Evolutionary conservation across 2,888 invertebrate species (phyloP).

Genomic region (Crematogaster levior): DNA sequence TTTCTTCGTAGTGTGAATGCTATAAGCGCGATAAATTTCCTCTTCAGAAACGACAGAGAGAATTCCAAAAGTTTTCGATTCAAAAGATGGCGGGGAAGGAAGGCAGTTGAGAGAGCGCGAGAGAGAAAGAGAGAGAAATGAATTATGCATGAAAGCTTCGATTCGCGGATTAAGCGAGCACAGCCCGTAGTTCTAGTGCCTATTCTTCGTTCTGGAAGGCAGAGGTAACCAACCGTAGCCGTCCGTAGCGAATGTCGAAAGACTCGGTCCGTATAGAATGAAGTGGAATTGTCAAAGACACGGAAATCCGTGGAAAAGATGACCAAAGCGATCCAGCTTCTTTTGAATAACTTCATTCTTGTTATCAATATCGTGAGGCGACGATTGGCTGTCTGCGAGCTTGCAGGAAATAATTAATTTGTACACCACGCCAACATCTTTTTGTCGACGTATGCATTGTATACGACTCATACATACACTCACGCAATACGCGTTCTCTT

Average conservation of each 20-base stretch:
- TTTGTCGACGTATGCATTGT: constrained; percentile 29
- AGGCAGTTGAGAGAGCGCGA: constrained; percentile 47
- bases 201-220: constrained; percentile 75
- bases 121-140: constrained; percentile 73
- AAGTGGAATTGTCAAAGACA: constrained; percentile 76
- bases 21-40: constrained; percentile 82
- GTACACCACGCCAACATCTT: constrained; percentile 41
- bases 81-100: constrained; percentile 75
- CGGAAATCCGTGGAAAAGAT: constrained; percentile 75
- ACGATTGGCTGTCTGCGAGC: constrained; percentile 31
- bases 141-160: constrained; percentile 85
- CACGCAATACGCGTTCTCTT: background rate
- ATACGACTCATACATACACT: background rate
- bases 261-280: constrained; percentile 73
- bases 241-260: constrained; percentile 77
- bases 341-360: constrained; percentile 69
- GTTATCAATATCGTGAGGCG: constrained; percentile 54
- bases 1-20: constrained; percentile 74
- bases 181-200: constrained; percentile 76
- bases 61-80: constrained; percentile 83
- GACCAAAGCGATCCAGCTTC: constrained; percentile 76
- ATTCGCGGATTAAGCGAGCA: constrained; percentile 84
- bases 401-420: constrained; percentile 49
- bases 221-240: constrained; percentile 70
- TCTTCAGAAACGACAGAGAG: constrained; percentile 70